Base-by-base conservation (phyloP, 2,113 vertebrate species). In the Ciconia maguari region DNA sequence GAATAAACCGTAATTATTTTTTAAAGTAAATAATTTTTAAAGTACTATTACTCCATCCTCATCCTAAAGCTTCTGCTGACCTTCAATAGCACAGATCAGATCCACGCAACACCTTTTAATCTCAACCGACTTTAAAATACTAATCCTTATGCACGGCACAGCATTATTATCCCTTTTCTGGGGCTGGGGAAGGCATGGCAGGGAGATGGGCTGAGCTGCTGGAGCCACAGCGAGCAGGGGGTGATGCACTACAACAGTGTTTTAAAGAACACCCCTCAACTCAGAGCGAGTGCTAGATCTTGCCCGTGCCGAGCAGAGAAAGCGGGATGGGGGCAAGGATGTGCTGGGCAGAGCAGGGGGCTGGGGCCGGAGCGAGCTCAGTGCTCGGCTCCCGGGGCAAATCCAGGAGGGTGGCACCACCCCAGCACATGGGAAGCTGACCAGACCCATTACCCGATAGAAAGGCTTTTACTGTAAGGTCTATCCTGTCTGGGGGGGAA, bases 21-120 rank as follows among this genome's bases (percentile, higher is more conserved):
- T 90, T 65, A 3, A 81, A 90, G 51, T 30, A 34, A 38, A 38
- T 38, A 38, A 38, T 92, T 82, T 80, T 90, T 65, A 3, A 81
- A 90, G 51, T 30, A 34, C 42, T 74, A 7, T 54, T 65, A 54
- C 21, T 26, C 70, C 11, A 17, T 61, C 74, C 69, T 94, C 62
- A 51, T 77, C 64, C 76, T 42, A 68, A 88, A 96, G 92, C 83
- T 79, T 77, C 85, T 75, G 64, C 72, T 92, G 94, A 78, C 76
- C 80, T 86, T 68, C 66, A 49, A 0, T 34, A 62, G 90, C 85
- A 54, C 87, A 52, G 75, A 79, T 70, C 82, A 62, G 71, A 90
- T 21, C 49, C 49, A 8, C 2, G 3, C 18, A 25, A 30, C 36
- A 48, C 69, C 61, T 87, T 89, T 95, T 77, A 77, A 90, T 90